Conservation (phyloP, 2,888 invertebrate genomes). For the Orchestes rusci region DNA sequence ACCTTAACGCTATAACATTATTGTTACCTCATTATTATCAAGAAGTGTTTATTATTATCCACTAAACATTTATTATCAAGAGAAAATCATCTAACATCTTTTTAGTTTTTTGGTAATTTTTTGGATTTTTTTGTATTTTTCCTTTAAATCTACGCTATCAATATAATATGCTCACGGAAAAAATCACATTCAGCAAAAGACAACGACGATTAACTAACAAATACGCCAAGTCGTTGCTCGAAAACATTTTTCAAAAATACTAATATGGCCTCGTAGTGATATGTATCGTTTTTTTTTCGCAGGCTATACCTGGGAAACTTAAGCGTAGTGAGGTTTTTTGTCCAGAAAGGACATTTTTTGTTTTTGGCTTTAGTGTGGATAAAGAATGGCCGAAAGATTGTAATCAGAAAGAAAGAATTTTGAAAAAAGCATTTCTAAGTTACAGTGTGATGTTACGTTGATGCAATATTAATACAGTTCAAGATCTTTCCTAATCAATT, state of each 20-base stretch:
- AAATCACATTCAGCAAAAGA: slow-evolving; percentile 9
- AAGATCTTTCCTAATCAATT: no score
- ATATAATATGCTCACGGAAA: not conserved
- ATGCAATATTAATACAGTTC: no score
- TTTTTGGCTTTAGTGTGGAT: no score
- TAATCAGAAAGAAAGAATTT: no score
- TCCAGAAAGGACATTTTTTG: no score
- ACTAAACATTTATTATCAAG: slow-evolving; percentile 1
- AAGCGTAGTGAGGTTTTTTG: slow-evolving; percentile 15
- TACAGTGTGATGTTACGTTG: no score
- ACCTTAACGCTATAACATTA: slow-evolving; percentile 18
- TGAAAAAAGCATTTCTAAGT: no score
- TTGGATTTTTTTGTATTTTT: slow-evolving; percentile 2
- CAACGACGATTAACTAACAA: no score
- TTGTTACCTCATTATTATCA: slow-evolving; percentile 23
- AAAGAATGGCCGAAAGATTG: no score
- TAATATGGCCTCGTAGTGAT: slow-evolving; percentile 20
- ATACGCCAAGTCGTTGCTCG: no score
- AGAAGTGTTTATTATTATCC: slow-evolving; percentile 17
- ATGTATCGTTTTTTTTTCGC: slow-evolving; percentile 18
- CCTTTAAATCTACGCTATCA: no score
- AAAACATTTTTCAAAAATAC: slow-evolving; percentile 10
- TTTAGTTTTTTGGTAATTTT: slow-evolving; percentile 8
- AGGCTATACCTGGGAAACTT: slow-evolving; percentile 12
- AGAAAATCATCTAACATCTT: slow-evolving; percentile 3